Evolutionary conservation across 2,113 vertebrate species (phyloP), one percentile per base, ranked within the genome.

Genomic region (Tursiops truncatus): DNA sequence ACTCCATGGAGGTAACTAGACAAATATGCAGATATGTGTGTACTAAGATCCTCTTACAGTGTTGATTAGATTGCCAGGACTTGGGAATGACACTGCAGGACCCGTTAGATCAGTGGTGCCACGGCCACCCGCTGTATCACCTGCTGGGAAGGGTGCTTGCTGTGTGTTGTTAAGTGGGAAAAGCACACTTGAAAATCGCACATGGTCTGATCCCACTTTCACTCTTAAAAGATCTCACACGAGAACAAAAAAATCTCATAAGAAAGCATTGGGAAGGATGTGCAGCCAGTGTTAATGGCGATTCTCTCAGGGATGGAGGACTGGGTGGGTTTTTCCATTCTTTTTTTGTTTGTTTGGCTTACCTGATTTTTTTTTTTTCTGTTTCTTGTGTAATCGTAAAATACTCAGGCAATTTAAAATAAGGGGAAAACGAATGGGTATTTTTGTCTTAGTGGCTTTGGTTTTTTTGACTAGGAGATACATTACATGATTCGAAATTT

Each of bases 381-480:
- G 0, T 50, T 36, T 91, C 33, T 85, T 44, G 18, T 82, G 71
- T 73, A 17, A 81, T 67, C 20, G 31, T 79, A 44, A 95, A 88
- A 62, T 62, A 15, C 21, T 14, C 31, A 3, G 47, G n/a, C 74
- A 20, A n/a, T 83, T 86, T 84, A 68, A 77, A 88, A 53, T 62
- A 73, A 38, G 47, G 44, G 25, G n/a, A 36, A 65, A 38, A 25
- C 0, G 5, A 94, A 62, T 11, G 60, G 74, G 38, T 74, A 2
- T 65, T 86, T 97, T 91, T 91, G 65, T 60, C 81, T 89, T 65
- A 83, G 14, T 36, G 84, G 20, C 38, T 74, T 88, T 67, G 71
- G n/a, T n/a, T 47, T 92, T 94, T 77, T 79, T 68, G 77, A 86
- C 25, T 20, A 56, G 71, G 7, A 71, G 33, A 65, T 11, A 36